Base-by-base conservation (phyloP, 2,797 vertebrate genomes). In the Chiroxiphia lanceolata region DNA sequence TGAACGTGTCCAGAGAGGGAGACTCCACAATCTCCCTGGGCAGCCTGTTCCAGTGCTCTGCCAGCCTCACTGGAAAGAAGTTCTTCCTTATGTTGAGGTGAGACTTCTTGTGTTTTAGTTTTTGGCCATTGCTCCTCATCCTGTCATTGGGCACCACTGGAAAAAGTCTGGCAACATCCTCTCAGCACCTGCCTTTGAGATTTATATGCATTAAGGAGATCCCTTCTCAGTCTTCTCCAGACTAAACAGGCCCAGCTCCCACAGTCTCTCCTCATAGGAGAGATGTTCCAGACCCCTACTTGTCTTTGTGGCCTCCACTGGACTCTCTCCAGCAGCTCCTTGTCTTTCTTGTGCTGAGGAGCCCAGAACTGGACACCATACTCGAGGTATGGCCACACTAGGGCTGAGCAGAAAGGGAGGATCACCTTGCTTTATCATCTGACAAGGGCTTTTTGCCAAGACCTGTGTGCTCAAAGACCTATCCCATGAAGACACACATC, bases 401-500 rank as follows among this genome's bases (percentile, higher is more conserved):
- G 11, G 10, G 33, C 15, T 0, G 1, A 44, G 50, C 3, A 45
- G 51, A 64, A 57, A 18, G 12, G 6, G 33, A 68, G 29, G 20
- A 77, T 38, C 36, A 17, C n/a, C 21, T 79, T 68, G n/a, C 29
- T 64, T 89, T 33, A 23, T 27, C 21, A 50, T 25, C 34, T 76
- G 34, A 36, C 27, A 78, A 21, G 11, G 14, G 12, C 34, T 70
- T 83, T 85, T 76, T 76, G 51, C 34, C 27, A 53, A 85, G 42
- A 42, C 22, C 17, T 48, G 7, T 23, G 64, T 40, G 67, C 79
- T 82, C 1, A 0, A 71, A 89, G 40, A 54, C 16, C 13, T 61
- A 3, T 12, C 33, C 33, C 31, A 31, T 70, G 63, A 68, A 80
- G 25, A 48, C 27, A 11, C 18, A 13, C 18, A 27, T 18, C 64